Percentiles rank a stretch among this genome's conserved stretches.
These are phyloP conservation scores for Tursiops truncatus DNA, from an alignment of 2,113 vertebrate genomes.

Conservation along the genomic window DNA sequence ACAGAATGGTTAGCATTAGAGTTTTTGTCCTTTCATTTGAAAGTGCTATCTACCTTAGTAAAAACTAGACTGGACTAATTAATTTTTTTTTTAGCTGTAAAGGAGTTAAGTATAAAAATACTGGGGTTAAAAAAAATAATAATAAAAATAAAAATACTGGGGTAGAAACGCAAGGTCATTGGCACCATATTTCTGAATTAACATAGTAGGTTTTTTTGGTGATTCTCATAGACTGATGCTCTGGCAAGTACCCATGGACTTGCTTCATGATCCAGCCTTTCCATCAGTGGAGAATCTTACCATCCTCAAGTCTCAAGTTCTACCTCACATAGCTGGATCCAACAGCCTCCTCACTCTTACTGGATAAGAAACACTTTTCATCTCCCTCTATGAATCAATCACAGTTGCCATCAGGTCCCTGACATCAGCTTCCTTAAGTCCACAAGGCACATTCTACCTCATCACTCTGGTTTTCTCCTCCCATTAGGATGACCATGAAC, in stretches of 20 bases:
- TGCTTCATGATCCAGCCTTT: not conserved
- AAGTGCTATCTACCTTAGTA: not conserved
- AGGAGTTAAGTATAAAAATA: not conserved
- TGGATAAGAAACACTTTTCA: slow-evolving; percentile 17
- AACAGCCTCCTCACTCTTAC: not conserved
- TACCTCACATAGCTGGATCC: not conserved
- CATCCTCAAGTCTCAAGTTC: not conserved
- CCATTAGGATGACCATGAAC: not conserved
- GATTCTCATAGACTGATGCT: not conserved
- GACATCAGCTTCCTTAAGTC: not conserved
- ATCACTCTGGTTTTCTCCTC: not conserved
- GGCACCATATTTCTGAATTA: not conserved
- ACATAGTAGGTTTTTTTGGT: not conserved
- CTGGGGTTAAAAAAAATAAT: not conserved
- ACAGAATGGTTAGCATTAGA: not conserved
- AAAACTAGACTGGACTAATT: not conserved
- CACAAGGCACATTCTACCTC: not conserved
- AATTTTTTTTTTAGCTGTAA: slow-evolving; percentile 4
- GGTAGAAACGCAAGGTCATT: not conserved
- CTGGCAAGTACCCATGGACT: not conserved
- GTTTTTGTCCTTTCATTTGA: not conserved
- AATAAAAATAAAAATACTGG: not conserved
- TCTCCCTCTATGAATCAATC: not conserved
- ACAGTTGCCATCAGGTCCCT: not conserved
- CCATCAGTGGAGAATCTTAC: not conserved